Conservation (phyloP, 2,888 invertebrate genomes). For the Cerastoderma edule region DNA sequence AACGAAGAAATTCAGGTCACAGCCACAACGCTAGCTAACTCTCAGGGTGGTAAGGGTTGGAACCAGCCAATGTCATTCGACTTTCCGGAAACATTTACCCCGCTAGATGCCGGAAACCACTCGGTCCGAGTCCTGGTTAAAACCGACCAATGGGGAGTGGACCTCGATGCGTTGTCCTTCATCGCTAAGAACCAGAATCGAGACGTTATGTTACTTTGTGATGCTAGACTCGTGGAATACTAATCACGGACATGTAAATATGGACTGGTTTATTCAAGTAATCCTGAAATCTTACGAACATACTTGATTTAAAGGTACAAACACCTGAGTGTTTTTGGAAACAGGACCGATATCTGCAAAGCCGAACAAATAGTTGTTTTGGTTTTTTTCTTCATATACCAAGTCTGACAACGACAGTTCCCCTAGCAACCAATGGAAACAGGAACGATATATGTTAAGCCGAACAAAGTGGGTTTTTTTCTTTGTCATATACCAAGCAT, state of each 20-base stretch:
- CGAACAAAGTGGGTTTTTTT: no score
- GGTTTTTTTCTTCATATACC: no score
- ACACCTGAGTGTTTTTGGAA: no score
- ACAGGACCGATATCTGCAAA: no score
- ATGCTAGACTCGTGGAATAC: conserved; percentile 9
- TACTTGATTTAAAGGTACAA: no score
- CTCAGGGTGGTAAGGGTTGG: conserved; percentile 28
- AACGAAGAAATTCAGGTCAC: neutral
- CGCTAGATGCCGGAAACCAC: conserved; percentile 25
- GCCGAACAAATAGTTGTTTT: no score
- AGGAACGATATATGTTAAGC: no score
- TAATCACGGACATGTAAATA: neutral
- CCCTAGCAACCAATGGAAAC: no score
- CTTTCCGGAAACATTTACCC: neutral
- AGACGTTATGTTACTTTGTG: conserved; percentile 9
- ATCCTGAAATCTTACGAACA: no score
- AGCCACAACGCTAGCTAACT: conserved; percentile 14
- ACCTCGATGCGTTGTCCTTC: conserved; percentile 22
- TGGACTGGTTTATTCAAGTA: no score
- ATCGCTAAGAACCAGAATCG: conserved; percentile 16
- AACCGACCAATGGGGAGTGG: conserved; percentile 36
- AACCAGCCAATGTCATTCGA: conserved; percentile 17
- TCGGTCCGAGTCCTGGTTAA: conserved; percentile 11
- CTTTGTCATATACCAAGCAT: no score
- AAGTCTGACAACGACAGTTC: no score